Evolutionary conservation across 2,888 invertebrate genomes (phyloP).

Genomic region (Periphyllus acericola): DNA sequence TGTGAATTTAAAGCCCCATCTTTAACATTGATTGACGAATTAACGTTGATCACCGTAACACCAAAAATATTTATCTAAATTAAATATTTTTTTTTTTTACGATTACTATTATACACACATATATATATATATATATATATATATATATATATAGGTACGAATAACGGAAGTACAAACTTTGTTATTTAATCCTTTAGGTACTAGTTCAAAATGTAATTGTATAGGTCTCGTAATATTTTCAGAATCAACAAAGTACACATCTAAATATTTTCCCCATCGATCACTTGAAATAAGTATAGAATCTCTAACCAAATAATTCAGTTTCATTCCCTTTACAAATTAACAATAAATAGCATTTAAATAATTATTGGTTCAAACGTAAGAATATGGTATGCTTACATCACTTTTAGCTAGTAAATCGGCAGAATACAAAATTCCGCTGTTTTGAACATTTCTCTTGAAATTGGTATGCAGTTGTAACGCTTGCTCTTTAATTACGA

Average conservation of each 20-base stretch:
- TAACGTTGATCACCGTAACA: background rate
- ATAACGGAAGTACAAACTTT: slow-evolving; percentile 22
- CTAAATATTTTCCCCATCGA: slow-evolving; percentile 43
- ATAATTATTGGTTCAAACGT: background rate
- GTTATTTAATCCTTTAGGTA: background rate
- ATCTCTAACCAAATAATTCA: slow-evolving; percentile 16
- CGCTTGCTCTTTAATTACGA: slow-evolving; percentile 13
- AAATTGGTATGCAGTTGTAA: slow-evolving; percentile 5
- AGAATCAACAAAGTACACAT: slow-evolving; percentile 2
- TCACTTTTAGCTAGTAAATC: slow-evolving; percentile 11
- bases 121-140: too few species aligned
- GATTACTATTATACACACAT: too few species aligned
- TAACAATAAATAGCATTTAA: background rate
- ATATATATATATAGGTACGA: background rate
- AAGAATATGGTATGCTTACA: background rate
- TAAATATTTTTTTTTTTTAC: background rate
- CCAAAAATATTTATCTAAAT: slow-evolving; percentile 33
- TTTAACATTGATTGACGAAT: background rate
- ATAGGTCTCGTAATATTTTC: slow-evolving; percentile 9
- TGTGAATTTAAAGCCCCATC: slow-evolving; percentile 7
- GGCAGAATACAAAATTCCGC: slow-evolving; percentile 45
- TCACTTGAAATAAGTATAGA: slow-evolving; percentile 20
- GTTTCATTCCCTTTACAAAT: slow-evolving; percentile 38
- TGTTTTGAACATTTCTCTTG: background rate
- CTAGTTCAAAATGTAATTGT: slow-evolving; percentile 16